Evolutionary conservation across 1,140 invertebrate species (phyloP).

Genomic region (Drosophila aff.): DNA sequence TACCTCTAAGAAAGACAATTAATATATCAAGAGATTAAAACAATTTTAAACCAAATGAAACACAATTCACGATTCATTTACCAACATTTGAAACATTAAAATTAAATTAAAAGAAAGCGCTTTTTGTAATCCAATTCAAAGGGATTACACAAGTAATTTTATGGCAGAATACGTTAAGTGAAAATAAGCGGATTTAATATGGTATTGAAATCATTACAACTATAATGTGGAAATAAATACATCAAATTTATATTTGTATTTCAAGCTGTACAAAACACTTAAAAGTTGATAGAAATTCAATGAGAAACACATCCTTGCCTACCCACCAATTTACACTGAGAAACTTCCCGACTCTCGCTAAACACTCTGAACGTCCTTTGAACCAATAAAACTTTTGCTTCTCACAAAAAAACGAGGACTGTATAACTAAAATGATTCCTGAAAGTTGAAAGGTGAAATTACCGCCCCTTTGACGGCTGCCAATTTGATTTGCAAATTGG

Average conservation of each 20-base stretch:
- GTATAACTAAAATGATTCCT: constrained; percentile 12
- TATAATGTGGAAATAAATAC: background rate
- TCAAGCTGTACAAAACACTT: too few species aligned
- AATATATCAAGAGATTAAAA: too few species aligned
- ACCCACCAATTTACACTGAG: background rate
- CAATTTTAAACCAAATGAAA: too few species aligned
- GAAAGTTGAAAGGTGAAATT: constrained; percentile 51
- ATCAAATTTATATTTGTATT: background rate
- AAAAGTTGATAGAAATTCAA: background rate
- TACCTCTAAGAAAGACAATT: too few species aligned
- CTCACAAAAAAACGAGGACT: constrained; percentile 5
- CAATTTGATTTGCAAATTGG: constrained; percentile 79
- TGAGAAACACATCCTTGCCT: too few species aligned
- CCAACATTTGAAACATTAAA: background rate
- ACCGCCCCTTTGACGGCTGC: constrained; percentile 31
- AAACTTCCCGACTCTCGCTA: background rate
- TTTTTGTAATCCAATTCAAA: background rate
- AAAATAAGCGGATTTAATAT: constrained; percentile 5
- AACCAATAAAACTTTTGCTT: constrained; percentile 14
- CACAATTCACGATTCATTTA: background rate
- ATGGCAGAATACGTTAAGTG: background rate
- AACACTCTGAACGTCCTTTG: constrained; percentile 2
- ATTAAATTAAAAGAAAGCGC: background rate
- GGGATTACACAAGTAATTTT: background rate
- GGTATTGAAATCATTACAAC: background rate